Evolutionary conservation across 2,888 invertebrate genomes (phyloP), one percentile per base, ranked within the genome.

Genomic region (Apamea monoglypha): DNA sequence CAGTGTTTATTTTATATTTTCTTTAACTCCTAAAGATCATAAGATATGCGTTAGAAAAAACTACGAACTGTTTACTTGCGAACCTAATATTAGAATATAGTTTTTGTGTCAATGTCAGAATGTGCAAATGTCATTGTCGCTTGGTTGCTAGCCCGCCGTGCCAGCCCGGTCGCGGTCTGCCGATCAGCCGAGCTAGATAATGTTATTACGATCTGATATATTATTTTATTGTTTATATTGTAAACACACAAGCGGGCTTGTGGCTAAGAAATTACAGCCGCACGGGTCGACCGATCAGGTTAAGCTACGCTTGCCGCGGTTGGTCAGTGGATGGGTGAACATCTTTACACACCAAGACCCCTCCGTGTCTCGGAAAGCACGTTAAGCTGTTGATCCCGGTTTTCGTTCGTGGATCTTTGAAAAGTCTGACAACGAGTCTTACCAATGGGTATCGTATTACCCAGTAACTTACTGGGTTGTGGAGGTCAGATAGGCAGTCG

Each of bases 61-160:
- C 44, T 68, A 78, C 56, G 25, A 44, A 29, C 25, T 76, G 64
- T 81, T 87, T 87, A 84, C 84, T 75, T 63, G 84, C 69, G 25
- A 71, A 61, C 87, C 87, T 87, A 84, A 69, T 84, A 78, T 71
- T 85, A 84, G 83, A 10, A 0, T 25, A 7, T 7, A 63, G 73
- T 84, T 86, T 81, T 84, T 78, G 81, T 86, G 87, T 87, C 85
- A 86, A 87, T 86, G 85, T 87, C 78, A 78, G 61, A 56, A 14
- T 81, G 14, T 78, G 81, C 81, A 78, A 84, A 84, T 85, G 87
- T 85, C 85, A 85, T 76, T 87, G 87, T 29, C 87, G 87, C 71
- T 64, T 68, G 64, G 84, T 74, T 81, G 73, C 66, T 66, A 76
- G 67, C 8, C 76, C 64, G 73, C 36, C 61, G 61, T 81, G 85